Percentiles rank a stretch among this genome's conserved stretches.
Conservation (phyloP, 2,797 vertebrate species). For the Myotis pilosus region DNA sequence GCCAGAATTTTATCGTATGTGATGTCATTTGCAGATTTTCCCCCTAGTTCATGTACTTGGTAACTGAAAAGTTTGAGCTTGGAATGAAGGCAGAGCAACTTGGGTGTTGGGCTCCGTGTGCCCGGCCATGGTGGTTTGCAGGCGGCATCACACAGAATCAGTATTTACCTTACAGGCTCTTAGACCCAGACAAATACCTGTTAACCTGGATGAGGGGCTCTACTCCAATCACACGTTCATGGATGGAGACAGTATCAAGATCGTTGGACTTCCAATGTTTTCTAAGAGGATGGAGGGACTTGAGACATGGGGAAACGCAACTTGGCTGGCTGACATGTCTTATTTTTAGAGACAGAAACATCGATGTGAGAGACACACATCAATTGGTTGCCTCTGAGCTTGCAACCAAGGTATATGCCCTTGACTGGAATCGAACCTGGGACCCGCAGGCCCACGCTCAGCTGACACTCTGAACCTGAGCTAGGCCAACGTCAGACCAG, state of each 20-base stretch:
- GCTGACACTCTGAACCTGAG: background rate
- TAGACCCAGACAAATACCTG: too few species aligned
- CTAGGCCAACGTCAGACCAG: background rate
- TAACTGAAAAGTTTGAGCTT: background rate
- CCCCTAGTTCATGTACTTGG: background rate
- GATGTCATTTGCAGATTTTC: background rate
- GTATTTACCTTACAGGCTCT: background rate
- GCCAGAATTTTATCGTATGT: background rate
- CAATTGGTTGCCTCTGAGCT: too few species aligned
- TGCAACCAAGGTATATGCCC: too few species aligned
- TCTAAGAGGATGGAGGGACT: background rate
- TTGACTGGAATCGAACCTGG: too few species aligned
- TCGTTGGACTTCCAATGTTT: background rate
- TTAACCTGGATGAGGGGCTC: background rate
- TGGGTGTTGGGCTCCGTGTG: rapidly evolving
- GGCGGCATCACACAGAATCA: background rate
- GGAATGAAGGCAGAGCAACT: background rate
- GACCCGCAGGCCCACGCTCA: too few species aligned
- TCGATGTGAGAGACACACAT: too few species aligned
- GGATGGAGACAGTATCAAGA: background rate
- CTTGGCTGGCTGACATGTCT: too few species aligned
- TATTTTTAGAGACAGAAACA: too few species aligned
- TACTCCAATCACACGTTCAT: background rate
- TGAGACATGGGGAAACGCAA: background rate
- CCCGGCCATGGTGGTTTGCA: rapidly evolving